phyloP scores from a whole-genome alignment of 2,113 vertebrate genomes.

The Vireo altiloquus region DNA sequence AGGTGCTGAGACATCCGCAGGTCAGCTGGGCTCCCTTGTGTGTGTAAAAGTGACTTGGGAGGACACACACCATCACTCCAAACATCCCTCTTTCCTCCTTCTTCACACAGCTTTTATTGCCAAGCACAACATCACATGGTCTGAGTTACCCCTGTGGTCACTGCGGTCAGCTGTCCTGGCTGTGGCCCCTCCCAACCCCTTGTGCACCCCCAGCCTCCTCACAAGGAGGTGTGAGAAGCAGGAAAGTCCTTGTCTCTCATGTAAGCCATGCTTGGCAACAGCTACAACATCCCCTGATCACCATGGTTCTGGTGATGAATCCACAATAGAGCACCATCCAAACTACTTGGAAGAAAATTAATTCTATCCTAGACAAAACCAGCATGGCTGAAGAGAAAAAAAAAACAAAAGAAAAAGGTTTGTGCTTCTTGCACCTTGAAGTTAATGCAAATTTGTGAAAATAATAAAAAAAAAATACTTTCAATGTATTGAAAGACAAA shows the following conservation, averaged over 20 bases:
- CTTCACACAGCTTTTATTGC: background rate
- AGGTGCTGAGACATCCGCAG: background rate
- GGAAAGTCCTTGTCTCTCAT: background rate
- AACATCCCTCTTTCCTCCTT: background rate
- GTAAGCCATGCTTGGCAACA: background rate
- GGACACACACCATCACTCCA: accelerated
- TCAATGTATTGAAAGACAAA: background rate
- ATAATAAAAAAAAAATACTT: background rate
- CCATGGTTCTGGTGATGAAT: background rate
- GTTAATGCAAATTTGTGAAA: background rate
- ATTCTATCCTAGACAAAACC: background rate
- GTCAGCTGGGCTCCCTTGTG: background rate
- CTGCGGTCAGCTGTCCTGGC: background rate
- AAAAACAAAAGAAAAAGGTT: too few relatives aligned
- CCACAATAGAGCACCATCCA: too few relatives aligned
- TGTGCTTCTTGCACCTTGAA: background rate
- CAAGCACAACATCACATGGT: background rate
- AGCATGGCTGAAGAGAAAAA: background rate
- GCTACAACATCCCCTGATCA: background rate
- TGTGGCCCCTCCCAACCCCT: background rate
- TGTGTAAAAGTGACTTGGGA: accelerated
- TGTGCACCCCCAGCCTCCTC: background rate
- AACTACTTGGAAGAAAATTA: background rate
- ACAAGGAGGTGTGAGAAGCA: background rate
- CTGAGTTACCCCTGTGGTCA: background rate